These are phyloP conservation scores for Drosophila dunni DNA, from an alignment of 1,140 invertebrate species.

Conservation along the genomic window DNA sequence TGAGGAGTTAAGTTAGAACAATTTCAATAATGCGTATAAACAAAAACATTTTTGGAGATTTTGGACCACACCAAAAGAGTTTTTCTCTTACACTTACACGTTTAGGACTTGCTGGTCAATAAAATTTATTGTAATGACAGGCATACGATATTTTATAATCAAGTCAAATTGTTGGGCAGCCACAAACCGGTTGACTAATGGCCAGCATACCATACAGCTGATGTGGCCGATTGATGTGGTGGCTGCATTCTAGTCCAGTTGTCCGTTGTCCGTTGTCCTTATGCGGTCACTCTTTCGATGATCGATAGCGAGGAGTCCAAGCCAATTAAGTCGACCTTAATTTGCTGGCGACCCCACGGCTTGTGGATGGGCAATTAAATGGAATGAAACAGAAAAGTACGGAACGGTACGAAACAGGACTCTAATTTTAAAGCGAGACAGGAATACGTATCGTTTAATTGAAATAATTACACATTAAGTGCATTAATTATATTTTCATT, in stretches of 20 bases:
- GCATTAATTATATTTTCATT: conserved; percentile 83
- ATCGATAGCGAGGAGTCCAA: conserved; percentile 45
- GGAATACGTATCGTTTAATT: conserved; percentile 70
- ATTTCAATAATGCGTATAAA: conserved; percentile 24
- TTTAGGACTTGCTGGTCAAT: conserved; percentile 38
- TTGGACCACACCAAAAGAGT: conserved; percentile 38
- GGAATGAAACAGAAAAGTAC: conserved; percentile 12
- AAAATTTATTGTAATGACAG: conserved; percentile 63
- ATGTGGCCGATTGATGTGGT: conserved; percentile 63
- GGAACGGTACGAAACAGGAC: neutral
- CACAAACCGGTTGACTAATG: conserved; percentile 50
- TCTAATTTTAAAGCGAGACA: conserved; percentile 7
- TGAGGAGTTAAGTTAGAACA: neutral
- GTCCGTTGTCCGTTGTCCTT: conserved; percentile 19
- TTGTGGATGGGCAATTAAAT: conserved; percentile 47
- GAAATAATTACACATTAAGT: conserved; percentile 84
- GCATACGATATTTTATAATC: conserved; percentile 73
- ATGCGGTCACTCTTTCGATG: conserved; percentile 48
- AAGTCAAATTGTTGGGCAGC: conserved; percentile 49
- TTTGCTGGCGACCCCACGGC: conserved; percentile 31
- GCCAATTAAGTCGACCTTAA: conserved; percentile 70
- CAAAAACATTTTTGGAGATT: conserved; percentile 57
- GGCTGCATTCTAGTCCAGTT: conserved; percentile 4
- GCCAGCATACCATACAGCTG: conserved; percentile 47
- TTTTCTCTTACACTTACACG: conserved; percentile 7